Conservation (phyloP, 2,797 vertebrate genomes). For the Anguilla marmorata region DNA sequence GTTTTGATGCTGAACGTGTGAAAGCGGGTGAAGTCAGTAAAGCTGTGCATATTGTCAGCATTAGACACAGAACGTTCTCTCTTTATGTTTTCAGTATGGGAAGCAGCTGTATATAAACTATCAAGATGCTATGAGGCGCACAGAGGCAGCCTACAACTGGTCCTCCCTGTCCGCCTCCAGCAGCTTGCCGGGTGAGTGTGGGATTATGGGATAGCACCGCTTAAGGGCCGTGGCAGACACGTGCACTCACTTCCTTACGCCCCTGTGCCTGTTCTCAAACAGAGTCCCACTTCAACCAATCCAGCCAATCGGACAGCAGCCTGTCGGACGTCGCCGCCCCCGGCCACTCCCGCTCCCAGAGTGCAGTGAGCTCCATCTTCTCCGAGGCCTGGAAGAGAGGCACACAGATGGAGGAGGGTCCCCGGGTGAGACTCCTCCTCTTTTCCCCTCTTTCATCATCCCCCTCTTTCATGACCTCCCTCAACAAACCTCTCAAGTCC, state of each 20-base stretch:
- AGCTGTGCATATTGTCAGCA: not conserved
- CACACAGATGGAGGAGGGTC: constrained; percentile 86
- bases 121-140: constrained; percentile 91
- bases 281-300: constrained; percentile 93
- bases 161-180: constrained; percentile 94
- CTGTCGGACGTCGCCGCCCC: constrained; percentile 89
- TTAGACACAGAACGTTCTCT: not conserved
- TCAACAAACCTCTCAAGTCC: not conserved
- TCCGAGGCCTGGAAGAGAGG: constrained; percentile 97
- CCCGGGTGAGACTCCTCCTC: constrained; percentile 71
- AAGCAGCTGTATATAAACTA: constrained; percentile 94
- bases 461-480: not conserved
- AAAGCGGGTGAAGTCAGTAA: not conserved
- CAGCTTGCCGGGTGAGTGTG: constrained; percentile 88
- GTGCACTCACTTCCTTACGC: not conserved
- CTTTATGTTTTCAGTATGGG: constrained; percentile 80
- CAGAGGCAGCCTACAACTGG: constrained; percentile 92
- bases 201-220: not conserved
- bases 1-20: too few species aligned
- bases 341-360: constrained; percentile 89
- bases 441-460: not conserved
- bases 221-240: not conserved
- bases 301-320: constrained; percentile 94
- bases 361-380: constrained; percentile 95
- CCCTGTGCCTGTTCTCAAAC: not conserved